Evolutionary conservation across 2,797 vertebrate species (phyloP), one percentile per base, ranked within the genome.

Genomic region (Melanotaenia pygmaea): DNA sequence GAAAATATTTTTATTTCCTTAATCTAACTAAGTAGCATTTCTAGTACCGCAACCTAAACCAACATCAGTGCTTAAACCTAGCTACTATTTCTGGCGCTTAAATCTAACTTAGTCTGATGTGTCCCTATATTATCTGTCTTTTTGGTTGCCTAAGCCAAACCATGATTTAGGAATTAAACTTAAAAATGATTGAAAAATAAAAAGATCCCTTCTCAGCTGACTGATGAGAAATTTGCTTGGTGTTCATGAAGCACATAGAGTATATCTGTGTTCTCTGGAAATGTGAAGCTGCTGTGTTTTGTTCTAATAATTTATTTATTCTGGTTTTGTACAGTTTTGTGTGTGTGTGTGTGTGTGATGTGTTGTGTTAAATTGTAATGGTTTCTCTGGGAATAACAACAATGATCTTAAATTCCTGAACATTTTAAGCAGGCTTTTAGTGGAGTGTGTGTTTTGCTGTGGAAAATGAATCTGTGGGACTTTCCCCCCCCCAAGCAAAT

Each of bases 391-490:
- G 9, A 77, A 59, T 57, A 64, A 22, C 37, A 53, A 28, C 58
- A 28, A 50, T 22, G 11, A 61, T 58, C 59, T 68, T 7, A 1
- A 40, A 72, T 50, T 61, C 30, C 47, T 60, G 12, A 72, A 72
- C 40, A 56, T 67, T 40, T 53, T 53, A 60, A 59, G 59, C 43
- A 74, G 35, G 61, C 56, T 61, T 63, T 82, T 14, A 63, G 26
- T 47, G 1, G 12, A 69, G 56, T 1, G 1, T 24, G 60, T 64
- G 59, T 58, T 68, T 66, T 69, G 37, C 43, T 67, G 32, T 14
- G 8, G 16, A 63, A 67, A 61, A 24, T 58, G 50, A 54, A 22
- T 64, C 3, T 54, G n/a, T 26, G 54, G 43, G 35, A 22, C 30
- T 51, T n/a, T 30, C 0, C 26, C 59, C 47, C 51, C 50, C 5